phyloP scores from a whole-genome alignment of 2,888 invertebrate genomes.

The Ennomos fuscantarius region DNA sequence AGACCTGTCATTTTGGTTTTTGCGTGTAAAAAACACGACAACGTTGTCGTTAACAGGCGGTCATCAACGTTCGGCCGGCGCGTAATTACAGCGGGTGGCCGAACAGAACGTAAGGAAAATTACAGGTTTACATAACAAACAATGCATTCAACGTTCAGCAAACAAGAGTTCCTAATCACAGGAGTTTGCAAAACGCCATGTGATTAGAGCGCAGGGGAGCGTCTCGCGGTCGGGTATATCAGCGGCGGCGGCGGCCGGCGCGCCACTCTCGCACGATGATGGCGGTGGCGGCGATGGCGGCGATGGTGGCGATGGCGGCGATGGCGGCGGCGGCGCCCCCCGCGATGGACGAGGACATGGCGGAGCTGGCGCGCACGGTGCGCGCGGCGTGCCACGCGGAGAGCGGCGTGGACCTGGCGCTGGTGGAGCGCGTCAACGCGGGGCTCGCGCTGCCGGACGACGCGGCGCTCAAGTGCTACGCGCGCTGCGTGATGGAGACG shows the following conservation, averaged over 20 bases:
- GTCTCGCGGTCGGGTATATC: too few relatives aligned
- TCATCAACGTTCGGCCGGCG: conserved; percentile 20
- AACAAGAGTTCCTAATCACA: conserved; percentile 57
- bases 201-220: conserved; percentile 47
- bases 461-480: conserved; percentile 70
- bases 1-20: too few relatives aligned
- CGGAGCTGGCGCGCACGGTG: conserved; percentile 70
- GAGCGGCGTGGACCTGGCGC: conserved; percentile 60
- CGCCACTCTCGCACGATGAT: conserved; percentile 7
- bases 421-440: conserved; percentile 63
- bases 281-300: conserved; percentile 45
- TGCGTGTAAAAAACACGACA: conserved; percentile 7
- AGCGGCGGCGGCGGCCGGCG: too few relatives aligned
- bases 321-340: conserved; percentile 28
- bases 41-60: conserved; percentile 5
- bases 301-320: conserved; percentile 31
- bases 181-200: conserved; percentile 34
- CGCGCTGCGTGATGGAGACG: conserved; percentile 77
- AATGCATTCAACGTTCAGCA: conserved; percentile 31
- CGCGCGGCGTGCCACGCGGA: conserved; percentile 69
- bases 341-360: conserved; percentile 69
- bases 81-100: conserved; percentile 24
- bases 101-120: conserved; percentile 35
- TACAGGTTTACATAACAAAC: conserved; percentile 37
- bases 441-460: conserved; percentile 67